Base-by-base conservation (phyloP, 2,888 invertebrate genomes). In the Callyntrura guangdongensis region DNA sequence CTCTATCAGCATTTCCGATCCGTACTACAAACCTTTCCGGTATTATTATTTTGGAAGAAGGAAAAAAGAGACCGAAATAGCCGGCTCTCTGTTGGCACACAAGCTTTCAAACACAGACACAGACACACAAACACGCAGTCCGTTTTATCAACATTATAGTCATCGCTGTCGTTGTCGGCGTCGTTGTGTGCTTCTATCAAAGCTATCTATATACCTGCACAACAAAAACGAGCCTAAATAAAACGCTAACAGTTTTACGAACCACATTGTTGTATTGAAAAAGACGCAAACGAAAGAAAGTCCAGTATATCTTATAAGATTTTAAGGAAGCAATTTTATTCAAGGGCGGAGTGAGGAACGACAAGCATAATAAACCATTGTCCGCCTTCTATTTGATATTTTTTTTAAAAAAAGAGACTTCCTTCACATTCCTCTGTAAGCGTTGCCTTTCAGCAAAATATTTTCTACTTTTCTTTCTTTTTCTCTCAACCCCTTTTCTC, bases 331-430 rank as follows among this genome's bases (percentile, higher is more conserved):
- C 77, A 86, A 86, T 86, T 86, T 86, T 77, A 77, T 56, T 86
- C 59, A 69, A 86, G 86, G 77, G 77, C 77, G 86, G 72, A 25
- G 47, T 47, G 22, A 84, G 47, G 49, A 82, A 61, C 36, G 82
- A 82, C 82, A 82, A 82, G 61, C 82, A 82, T 82, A 82, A 82
- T 82, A 79, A 61, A 82, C 82, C 61, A 79, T 79, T 82, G 82
- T 61, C 82, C 82, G 82, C 82, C 82, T 74, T 74, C 74, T 74
- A 74, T 74, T 74, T 49, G 49, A 27, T 17, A 74, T 49, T 74
- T 74, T 11, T 74, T 49, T 20, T 45, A n/a, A n/a, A 36, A 36
- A 36, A 36, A 36, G 6, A 36, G 36, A 49, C 74, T 49, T 74
- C 47, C 74, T 74, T 12, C 74, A 67, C 67, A 27, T 67, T 67